Percentiles rank a stretch among this genome's conserved stretches.
These are phyloP conservation scores for Eupithecia exiguata DNA, from an alignment of 2,888 invertebrate genomes.

Conservation along the genomic window DNA sequence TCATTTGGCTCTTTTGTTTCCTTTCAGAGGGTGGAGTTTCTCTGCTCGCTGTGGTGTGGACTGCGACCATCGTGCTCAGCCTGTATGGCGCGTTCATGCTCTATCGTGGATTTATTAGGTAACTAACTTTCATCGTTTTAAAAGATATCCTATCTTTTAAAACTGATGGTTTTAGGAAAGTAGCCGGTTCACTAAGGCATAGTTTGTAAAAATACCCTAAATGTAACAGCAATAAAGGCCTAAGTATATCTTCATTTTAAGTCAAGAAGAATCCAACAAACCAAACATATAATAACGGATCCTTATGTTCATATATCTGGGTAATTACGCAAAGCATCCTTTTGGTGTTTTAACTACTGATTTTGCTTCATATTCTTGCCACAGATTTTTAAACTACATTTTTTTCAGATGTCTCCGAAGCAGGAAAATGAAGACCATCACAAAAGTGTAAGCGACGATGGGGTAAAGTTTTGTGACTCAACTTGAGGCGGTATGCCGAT, in stretches of 20 bases:
- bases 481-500: slow-evolving; percentile 37
- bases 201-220: no score
- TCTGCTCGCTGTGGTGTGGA: slow-evolving; percentile 70
- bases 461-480: slow-evolving; percentile 44
- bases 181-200: no score
- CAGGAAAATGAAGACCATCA: slow-evolving; percentile 71
- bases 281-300: no score
- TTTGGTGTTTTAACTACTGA: no score
- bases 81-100: slow-evolving; percentile 70
- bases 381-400: background rate
- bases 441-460: slow-evolving; percentile 68
- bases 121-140: slow-evolving; percentile 5
- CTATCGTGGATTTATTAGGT: slow-evolving; percentile 68
- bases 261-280: no score
- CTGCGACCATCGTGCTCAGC: slow-evolving; percentile 71
- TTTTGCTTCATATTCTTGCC: background rate
- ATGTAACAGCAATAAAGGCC: no score
- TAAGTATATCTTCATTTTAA: no score
- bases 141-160: no score
- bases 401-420: slow-evolving; percentile 70
- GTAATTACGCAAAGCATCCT: no score
- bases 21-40: slow-evolving; percentile 71
- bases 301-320: no score
- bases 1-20: background rate
- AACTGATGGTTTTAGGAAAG: no score